Evolutionary conservation across 2,797 vertebrate species (phyloP).

Genomic region (Girardinus metallicus): DNA sequence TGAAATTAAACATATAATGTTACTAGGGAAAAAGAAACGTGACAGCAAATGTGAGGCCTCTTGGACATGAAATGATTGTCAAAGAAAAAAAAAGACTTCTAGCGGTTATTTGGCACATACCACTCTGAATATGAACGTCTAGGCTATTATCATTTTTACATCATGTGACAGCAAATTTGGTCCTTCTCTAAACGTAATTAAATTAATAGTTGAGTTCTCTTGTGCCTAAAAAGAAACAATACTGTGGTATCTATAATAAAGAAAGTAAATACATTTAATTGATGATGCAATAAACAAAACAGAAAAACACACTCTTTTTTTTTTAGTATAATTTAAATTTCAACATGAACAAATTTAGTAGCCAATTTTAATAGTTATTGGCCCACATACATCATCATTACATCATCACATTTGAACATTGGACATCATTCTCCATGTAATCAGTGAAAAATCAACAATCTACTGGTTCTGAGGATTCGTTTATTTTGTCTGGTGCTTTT

Average conservation of each 20-base stretch:
- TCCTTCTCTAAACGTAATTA: constrained; percentile 93
- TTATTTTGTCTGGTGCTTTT: constrained; percentile 54
- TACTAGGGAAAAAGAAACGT: constrained; percentile 55
- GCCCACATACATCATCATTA: constrained; percentile 63
- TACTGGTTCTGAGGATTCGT: constrained; percentile 60
- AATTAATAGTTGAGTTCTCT: constrained; percentile 92
- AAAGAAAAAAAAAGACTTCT: constrained; percentile 74
- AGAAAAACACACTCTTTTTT: constrained; percentile 46
- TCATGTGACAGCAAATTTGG: constrained; percentile 90
- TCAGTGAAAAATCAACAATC: constrained; percentile 54
- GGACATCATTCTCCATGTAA: constrained; percentile 55
- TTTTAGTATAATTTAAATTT: constrained; percentile 63
- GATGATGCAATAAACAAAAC: constrained; percentile 84
- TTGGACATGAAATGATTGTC: constrained; percentile 90
- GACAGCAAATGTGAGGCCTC: constrained; percentile 78
- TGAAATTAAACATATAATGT: constrained; percentile 82
- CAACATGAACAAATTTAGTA: constrained; percentile 64
- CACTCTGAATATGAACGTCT: constrained; percentile 83
- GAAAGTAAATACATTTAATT: constrained; percentile 86
- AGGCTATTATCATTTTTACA: constrained; percentile 82
- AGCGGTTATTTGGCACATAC: constrained; percentile 91
- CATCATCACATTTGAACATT: constrained; percentile 65
- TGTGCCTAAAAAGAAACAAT: constrained; percentile 88
- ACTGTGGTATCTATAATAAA: constrained; percentile 91
- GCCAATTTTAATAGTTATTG: constrained; percentile 62